Evolutionary conservation across 53 echinoderm and acorn worm genomes (phyloP), one percentile per base, ranked within the genome.

Genomic region (Luidia sarsii): DNA sequence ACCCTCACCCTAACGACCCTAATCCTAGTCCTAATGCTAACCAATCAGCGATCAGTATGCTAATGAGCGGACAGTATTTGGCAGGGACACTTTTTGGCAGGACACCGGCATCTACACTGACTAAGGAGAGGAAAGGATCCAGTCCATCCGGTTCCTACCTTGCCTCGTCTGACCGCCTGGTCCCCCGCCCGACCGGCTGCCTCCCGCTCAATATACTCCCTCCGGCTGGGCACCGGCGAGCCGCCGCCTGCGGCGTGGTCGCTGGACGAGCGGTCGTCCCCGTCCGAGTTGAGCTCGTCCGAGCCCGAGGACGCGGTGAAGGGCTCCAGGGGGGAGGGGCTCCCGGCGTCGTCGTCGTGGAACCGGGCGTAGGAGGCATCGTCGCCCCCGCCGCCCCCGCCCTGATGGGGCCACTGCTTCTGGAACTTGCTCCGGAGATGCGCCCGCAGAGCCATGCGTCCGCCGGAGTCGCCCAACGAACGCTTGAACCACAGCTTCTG

Each of bases 251-350:
- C n/a, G 4, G 10, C 31, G 37, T 46, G 36, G n/a, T 61, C 60
- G 2, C 22, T 46, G 33, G 45, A 24, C 68, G 41, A 27, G 4
- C 10, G 35, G 2, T 41, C 55, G 6, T 77, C 77, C 0, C 15
- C 14, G 14, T 61, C 61, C 9, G 77, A 77, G 46, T 77, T 59
- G 11, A 77, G 45, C 10, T 72, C 72, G 16, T 77, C 77, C 4
- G 77, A 77, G 10, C 77, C 77, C 3, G 77, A 77, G 61, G 77
- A 77, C 31, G 61, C 59, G n/a, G 15, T 21, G 32, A 43, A 65
- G 1, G 21, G 35, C 6, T 34, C 35, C n/a, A 34, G n/a, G 37
- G 65, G 18, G 9, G 29, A 22, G 30, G 27, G 15, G 14, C 31
- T 13, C 38, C n/a, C 29, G 29, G n/a, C 6, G 3, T 31, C 7